Percentiles rank a stretch among this genome's conserved stretches.
Evolutionary conservation across 2,888 invertebrate genomes (phyloP).

Genomic region (Sarcophaga subvicina): DNA sequence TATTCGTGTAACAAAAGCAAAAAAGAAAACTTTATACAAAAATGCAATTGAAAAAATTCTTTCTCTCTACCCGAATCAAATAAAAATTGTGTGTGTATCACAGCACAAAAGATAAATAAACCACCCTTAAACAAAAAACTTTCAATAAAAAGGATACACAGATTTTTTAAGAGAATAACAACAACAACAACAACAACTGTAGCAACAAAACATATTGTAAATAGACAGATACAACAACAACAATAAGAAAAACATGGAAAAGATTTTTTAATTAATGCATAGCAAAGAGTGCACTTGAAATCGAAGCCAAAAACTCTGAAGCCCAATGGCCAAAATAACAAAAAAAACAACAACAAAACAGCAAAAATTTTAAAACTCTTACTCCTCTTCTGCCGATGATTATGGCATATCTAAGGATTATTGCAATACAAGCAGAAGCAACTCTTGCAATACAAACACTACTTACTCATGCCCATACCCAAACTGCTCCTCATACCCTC

Average conservation of each 20-base stretch:
- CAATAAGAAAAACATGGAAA: conserved; percentile 7
- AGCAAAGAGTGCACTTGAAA: conserved; percentile 69
- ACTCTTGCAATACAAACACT: conserved; percentile 13
- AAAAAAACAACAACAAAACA: not conserved
- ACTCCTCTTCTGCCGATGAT: conserved; percentile 21
- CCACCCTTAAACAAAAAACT: conserved; percentile 21
- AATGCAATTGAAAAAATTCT: conserved; percentile 32
- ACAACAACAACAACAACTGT: conserved; percentile 30
- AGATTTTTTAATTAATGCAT: conserved; percentile 68
- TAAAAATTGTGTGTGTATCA: conserved; percentile 23
- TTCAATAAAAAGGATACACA: conserved; percentile 29
- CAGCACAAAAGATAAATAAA: conserved; percentile 15
- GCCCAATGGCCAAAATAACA: conserved; percentile 66
- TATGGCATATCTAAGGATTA: conserved; percentile 23
- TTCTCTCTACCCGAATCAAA: not conserved
- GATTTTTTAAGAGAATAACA: conserved; percentile 31
- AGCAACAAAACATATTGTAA: conserved; percentile 47
- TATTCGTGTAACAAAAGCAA: too few species aligned
- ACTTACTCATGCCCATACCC: not conserved
- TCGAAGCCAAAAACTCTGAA: conserved; percentile 62
- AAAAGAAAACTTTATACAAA: not conserved
- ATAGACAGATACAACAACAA: conserved; percentile 43
- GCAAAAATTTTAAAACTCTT: not conserved
- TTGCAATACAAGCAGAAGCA: conserved; percentile 23
- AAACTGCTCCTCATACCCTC: too few species aligned